A percentile compares a stretch with the other conserved stretches of the same genome.
Conservation (phyloP, 2,797 vertebrate species). For the Sebastes aleutianus region DNA sequence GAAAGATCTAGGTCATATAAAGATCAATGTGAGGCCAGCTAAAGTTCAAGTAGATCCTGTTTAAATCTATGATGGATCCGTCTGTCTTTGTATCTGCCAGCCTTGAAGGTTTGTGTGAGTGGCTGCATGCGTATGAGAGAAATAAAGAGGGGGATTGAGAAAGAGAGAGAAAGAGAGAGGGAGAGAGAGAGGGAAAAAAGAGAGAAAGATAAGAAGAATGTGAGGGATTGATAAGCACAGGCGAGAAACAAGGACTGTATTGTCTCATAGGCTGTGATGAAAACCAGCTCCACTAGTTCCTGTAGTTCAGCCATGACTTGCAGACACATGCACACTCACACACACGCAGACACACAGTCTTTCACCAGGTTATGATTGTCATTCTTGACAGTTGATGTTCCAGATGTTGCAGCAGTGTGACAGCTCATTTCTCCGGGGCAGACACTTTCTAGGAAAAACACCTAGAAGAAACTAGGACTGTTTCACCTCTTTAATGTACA, state of each 20-base stretch:
- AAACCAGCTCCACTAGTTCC: conserved; percentile 64
- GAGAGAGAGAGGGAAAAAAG: neutral
- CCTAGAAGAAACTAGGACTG: conserved; percentile 20
- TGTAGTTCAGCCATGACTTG: conserved; percentile 32
- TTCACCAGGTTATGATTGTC: conserved; percentile 24
- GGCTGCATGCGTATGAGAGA: conserved; percentile 20
- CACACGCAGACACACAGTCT: neutral
- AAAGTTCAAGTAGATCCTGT: conserved; percentile 61
- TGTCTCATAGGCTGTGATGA: conserved; percentile 57
- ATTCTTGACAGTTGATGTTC: conserved; percentile 39
- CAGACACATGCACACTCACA: neutral
- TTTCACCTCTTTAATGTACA: conserved; percentile 6
- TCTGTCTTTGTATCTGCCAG: conserved; percentile 44
- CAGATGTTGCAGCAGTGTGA: conserved; percentile 37
- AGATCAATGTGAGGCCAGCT: conserved; percentile 63
- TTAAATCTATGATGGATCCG: conserved; percentile 56
- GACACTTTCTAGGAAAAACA: conserved; percentile 18
- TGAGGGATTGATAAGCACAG: conserved; percentile 40
- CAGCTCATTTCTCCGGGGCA: conserved; percentile 44
- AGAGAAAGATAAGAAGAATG: neutral
- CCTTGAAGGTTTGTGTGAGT: conserved; percentile 34
- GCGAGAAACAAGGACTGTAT: conserved; percentile 56
- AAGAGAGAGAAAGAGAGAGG: neutral
- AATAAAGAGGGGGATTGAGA: neutral
- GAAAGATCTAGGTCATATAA: conserved; percentile 53